Evolutionary conservation across 2,888 invertebrate genomes (phyloP).

Genomic region (Hypercompe scribonia): DNA sequence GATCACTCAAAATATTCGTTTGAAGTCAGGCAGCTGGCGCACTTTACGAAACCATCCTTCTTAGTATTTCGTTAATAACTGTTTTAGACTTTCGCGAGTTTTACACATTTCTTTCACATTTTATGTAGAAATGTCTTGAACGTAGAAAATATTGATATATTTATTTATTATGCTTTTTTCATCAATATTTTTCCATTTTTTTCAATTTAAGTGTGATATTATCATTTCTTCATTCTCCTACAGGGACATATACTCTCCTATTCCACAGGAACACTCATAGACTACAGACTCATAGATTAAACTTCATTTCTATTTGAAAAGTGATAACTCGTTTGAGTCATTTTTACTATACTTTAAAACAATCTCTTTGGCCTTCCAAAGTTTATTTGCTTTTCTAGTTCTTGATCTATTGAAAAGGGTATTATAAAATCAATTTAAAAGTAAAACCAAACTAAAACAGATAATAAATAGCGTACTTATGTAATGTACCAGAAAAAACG

Average conservation of each 20-base stretch:
- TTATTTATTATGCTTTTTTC: too few species aligned
- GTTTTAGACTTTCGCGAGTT: too few species aligned
- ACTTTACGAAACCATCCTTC: constrained; percentile 43
- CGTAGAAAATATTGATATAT: too few species aligned
- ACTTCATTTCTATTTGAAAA: too few species aligned
- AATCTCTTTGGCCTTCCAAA: too few species aligned
- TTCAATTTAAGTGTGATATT: not conserved
- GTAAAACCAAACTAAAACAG: not conserved
- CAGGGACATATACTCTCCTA: not conserved
- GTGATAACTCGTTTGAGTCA: too few species aligned
- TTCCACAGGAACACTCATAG: too few species aligned
- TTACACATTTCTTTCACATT: too few species aligned
- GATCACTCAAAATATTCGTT: constrained; percentile 59
- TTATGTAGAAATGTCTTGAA: not conserved
- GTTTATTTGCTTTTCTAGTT: too few species aligned
- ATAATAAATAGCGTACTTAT: not conserved
- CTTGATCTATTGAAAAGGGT: too few species aligned
- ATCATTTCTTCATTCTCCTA: not conserved
- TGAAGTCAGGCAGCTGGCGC: constrained; percentile 51
- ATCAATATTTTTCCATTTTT: not conserved
- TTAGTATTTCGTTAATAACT: constrained; percentile 57
- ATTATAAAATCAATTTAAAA: not conserved
- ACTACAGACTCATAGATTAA: too few species aligned
- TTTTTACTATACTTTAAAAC: too few species aligned
- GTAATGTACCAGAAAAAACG: not conserved